Percentiles rank a stretch among this genome's conserved stretches.
These are phyloP conservation scores for Drosophila pruinosa DNA, from an alignment of 1,140 invertebrate species.

Conservation along the genomic window DNA sequence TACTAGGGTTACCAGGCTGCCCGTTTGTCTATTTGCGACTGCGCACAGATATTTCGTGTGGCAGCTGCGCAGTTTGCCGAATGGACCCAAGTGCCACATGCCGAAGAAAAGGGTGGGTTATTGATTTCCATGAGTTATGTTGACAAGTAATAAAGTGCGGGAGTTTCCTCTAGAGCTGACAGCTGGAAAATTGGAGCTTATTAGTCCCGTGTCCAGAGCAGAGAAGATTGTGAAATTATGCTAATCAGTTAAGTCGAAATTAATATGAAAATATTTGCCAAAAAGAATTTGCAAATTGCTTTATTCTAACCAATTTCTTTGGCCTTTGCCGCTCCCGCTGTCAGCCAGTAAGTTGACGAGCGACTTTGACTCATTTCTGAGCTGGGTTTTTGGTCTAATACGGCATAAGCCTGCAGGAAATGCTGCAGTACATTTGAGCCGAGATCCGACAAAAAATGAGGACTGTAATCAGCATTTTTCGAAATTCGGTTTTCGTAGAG, in stretches of 20 bases:
- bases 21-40: slow-evolving; percentile 18
- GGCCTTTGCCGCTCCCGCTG: slow-evolving; percentile 22
- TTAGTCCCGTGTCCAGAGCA: no score
- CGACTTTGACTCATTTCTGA: slow-evolving; percentile 14
- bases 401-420: slow-evolving; percentile 65
- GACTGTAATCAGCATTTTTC: slow-evolving; percentile 31
- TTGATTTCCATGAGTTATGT: slow-evolving; percentile 44
- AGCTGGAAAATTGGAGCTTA: slow-evolving; percentile 3
- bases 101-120: slow-evolving; percentile 50
- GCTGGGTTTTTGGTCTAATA: slow-evolving; percentile 58
- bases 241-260: not conserved
- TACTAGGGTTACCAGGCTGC: slow-evolving; percentile 10
- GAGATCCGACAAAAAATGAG: slow-evolving; percentile 6
- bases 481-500: slow-evolving; percentile 14
- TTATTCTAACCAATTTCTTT: slow-evolving; percentile 8
- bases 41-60: slow-evolving; percentile 23
- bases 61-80: slow-evolving; percentile 65
- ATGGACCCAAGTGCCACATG: slow-evolving; percentile 39
- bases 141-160: slow-evolving; percentile 38
- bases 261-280: not conserved
- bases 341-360: slow-evolving; percentile 48
- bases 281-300: not conserved
- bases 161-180: slow-evolving; percentile 8
- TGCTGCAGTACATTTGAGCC: slow-evolving; percentile 38
- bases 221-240: not conserved